phyloP scores from a whole-genome alignment of 2,797 vertebrate species.

The Lepilemur septentrionalis region DNA sequence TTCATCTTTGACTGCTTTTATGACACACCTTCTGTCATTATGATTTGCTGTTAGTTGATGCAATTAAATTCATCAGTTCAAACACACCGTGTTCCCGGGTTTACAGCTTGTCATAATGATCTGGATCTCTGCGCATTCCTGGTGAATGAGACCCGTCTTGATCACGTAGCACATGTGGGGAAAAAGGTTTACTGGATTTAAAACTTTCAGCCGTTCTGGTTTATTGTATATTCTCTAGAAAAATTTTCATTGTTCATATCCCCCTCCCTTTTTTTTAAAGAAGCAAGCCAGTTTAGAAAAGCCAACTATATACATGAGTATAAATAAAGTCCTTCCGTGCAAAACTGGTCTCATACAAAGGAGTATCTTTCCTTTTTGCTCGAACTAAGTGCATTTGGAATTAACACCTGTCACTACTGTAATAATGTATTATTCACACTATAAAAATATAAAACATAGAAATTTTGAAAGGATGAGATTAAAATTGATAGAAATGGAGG shows the following conservation, averaged over 20 bases:
- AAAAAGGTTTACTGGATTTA: constrained; percentile 56
- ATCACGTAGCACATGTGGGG: not conserved
- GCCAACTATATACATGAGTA: not conserved
- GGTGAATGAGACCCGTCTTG: not conserved
- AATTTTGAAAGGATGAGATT: not conserved
- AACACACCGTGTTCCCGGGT: constrained; percentile 8
- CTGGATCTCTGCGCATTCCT: not conserved
- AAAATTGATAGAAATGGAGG: not conserved
- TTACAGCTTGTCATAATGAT: constrained; percentile 49
- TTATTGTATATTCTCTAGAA: constrained; percentile 73
- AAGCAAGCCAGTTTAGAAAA: constrained; percentile 62
- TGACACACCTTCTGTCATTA: not conserved
- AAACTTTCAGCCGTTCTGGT: constrained; percentile 38
- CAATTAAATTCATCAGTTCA: not conserved
- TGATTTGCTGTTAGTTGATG: constrained; percentile 35
- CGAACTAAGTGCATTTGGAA: not conserved
- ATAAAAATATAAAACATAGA: not conserved
- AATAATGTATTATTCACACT: not conserved
- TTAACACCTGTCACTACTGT: not conserved
- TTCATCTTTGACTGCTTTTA: not conserved
- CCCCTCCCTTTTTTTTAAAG: constrained; percentile 12
- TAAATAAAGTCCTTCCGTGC: constrained; percentile 36
- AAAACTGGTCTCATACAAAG: constrained; percentile 56
- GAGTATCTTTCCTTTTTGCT: constrained; percentile 36
- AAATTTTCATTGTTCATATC: constrained; percentile 65